Percentiles rank a stretch among this genome's conserved stretches.
Evolutionary conservation across 1,140 invertebrate species (phyloP).

Genomic region (Drosophila paulistorum): DNA sequence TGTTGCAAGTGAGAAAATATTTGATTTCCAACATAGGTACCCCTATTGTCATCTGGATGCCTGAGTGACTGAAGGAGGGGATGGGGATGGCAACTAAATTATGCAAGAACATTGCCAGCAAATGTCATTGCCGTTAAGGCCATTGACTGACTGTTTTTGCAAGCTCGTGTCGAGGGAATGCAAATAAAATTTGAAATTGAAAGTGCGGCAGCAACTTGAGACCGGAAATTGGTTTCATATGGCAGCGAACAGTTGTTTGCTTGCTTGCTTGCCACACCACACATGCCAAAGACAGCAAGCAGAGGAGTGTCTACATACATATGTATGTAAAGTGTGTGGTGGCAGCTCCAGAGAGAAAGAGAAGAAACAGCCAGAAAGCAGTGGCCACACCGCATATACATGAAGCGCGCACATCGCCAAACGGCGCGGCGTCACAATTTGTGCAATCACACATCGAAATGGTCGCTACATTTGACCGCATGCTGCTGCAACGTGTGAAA

Average conservation of each 20-base stretch:
- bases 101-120: slow-evolving; percentile 45
- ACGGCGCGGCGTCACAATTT: slow-evolving; percentile 40
- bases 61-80: not conserved
- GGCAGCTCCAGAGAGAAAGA: not conserved
- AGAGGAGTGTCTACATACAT: not conserved
- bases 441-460: slow-evolving; percentile 55
- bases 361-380: not conserved
- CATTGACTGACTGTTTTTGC: slow-evolving; percentile 7
- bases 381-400: slow-evolving; percentile 36
- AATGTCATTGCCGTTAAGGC: slow-evolving; percentile 32
- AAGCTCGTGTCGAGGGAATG: slow-evolving; percentile 1
- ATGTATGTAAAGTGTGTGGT: not conserved
- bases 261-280: slow-evolving; percentile 10
- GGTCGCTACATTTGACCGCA: slow-evolving; percentile 52
- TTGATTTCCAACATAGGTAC: slow-evolving; percentile 48
- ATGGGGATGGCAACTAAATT: slow-evolving; percentile 40
- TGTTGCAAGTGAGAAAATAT: slow-evolving; percentile 36
- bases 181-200: slow-evolving; percentile 60
- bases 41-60: slow-evolving; percentile 3
- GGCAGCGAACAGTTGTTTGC: slow-evolving; percentile 16
- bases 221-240: slow-evolving; percentile 49
- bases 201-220: slow-evolving; percentile 55
- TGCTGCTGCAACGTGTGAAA: slow-evolving; percentile 26
- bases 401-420: slow-evolving; percentile 1
- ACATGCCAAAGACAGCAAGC: slow-evolving; percentile 48